Conservation (phyloP, 2,113 vertebrate species). For the Microcebus lehilahytsara region DNA sequence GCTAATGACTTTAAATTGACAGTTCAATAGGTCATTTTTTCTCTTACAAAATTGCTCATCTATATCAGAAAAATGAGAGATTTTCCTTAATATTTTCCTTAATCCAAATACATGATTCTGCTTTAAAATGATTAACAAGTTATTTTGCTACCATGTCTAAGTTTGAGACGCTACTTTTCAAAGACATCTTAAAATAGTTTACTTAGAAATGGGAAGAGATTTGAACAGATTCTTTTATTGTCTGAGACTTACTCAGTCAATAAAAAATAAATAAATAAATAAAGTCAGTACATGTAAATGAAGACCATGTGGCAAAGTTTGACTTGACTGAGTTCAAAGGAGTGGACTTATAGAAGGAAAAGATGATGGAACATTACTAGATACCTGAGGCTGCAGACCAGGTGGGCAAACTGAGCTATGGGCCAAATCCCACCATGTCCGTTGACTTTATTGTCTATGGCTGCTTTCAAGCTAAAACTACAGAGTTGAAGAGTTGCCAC, state of each 20-base stretch:
- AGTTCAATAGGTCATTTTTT: not conserved
- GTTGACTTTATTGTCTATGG: not conserved
- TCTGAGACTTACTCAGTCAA: not conserved
- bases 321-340: not conserved
- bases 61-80: not conserved
- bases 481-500: not conserved
- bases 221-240: not conserved
- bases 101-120: not conserved
- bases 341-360: not conserved
- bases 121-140: slow-evolving; percentile 32
- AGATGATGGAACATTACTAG: not conserved
- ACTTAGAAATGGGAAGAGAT: slow-evolving; percentile 23
- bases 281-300: not conserved
- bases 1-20: slow-evolving; percentile 24
- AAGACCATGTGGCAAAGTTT: not conserved
- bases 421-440: not conserved
- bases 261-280: not conserved
- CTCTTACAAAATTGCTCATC: not conserved
- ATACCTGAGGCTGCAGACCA: not conserved
- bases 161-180: not conserved
- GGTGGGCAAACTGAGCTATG: not conserved
- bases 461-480: not conserved
- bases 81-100: not conserved
- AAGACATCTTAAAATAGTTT: slow-evolving; percentile 27
- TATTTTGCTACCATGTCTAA: not conserved